Evolutionary conservation across 2,888 invertebrate species (phyloP), one percentile per base, ranked within the genome.

Genomic region (Lumbricus terrestris): DNA sequence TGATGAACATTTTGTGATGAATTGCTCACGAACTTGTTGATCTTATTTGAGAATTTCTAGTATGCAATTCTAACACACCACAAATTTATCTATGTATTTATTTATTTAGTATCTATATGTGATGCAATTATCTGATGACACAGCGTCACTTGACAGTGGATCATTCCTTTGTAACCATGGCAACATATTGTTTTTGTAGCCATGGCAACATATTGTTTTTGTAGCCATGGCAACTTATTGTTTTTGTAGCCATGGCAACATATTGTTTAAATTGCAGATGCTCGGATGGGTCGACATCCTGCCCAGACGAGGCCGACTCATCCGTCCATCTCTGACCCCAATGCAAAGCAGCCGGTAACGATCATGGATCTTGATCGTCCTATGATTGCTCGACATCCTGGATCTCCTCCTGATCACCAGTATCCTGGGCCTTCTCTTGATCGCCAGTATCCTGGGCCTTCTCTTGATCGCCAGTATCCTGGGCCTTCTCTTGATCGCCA

Each of bases 341-440:
- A 8, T 85, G 23, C 85, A 85, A 85, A 85, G 69, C 69, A 69
- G 85, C 85, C 85, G 16, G 85, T 85, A 1, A 35, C 13, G 18
- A 85, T 85, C 37, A 85, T 35, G 35, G 37, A 85, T 85, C 85
- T 85, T 18, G 85, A 85, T 85, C 37, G 37, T 85, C 85, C 85
- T 35, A 37, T 85, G 85, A 37, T 18, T 8, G 85, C 85, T 85
- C 85, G 37, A 34, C 16, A 85, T 85, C 85, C 85, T 35, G 85
- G 69, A 16, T n/a, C 29, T 69, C 69, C 37, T 35, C n/a, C 23
- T 85, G 85, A 85, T 85, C 33, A 20, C 34, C 83, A 83, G 83
- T 83, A 34, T 83, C 83, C 83, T 83, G 6, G 23, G 23, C n/a
- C n/a, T n/a, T n/a, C n/a, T n/a, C n/a, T n/a, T n/a, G n/a, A n/a